Evolutionary conservation across 2,888 invertebrate species (phyloP).

Genomic region (Odontocerum albicorne): DNA sequence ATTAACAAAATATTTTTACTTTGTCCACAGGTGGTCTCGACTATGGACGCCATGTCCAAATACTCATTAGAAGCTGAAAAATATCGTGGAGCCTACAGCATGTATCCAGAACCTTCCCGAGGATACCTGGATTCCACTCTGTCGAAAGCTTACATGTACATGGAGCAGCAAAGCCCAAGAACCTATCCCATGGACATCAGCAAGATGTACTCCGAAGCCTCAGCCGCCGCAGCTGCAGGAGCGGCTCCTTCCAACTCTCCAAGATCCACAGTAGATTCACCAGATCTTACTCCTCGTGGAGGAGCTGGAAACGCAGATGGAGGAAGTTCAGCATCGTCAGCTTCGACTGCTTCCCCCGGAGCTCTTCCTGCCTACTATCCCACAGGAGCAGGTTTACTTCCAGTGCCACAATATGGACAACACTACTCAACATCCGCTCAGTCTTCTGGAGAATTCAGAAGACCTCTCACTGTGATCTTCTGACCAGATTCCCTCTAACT

Average conservation of each 20-base stretch:
- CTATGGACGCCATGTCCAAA: slow-evolving; percentile 76
- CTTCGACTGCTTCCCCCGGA: slow-evolving; percentile 65
- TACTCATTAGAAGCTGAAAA: slow-evolving; percentile 78
- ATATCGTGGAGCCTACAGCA: slow-evolving; percentile 71
- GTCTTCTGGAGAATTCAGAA: slow-evolving; percentile 67
- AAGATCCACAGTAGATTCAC: slow-evolving; percentile 56
- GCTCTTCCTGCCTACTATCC: slow-evolving; percentile 64
- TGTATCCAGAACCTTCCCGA: slow-evolving; percentile 74
- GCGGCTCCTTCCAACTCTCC: slow-evolving; percentile 54
- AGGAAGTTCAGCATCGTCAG: slow-evolving; percentile 57
- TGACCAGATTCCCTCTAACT: slow-evolving; percentile 63
- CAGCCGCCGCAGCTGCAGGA: slow-evolving; percentile 62
- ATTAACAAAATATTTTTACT: not conserved
- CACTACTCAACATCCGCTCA: slow-evolving; percentile 60
- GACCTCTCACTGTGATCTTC: slow-evolving; percentile 79
- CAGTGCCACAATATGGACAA: slow-evolving; percentile 68
- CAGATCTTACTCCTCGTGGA: slow-evolving; percentile 56
- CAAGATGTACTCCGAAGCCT: slow-evolving; percentile 67
- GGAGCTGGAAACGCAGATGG: slow-evolving; percentile 52
- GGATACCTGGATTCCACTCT: slow-evolving; percentile 72
- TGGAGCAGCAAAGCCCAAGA: slow-evolving; percentile 63
- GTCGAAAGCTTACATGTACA: slow-evolving; percentile 76
- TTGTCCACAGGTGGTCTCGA: slow-evolving; percentile 64
- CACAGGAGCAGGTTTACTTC: slow-evolving; percentile 59
- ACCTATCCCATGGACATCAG: slow-evolving; percentile 65